Conservation (phyloP, 2,888 invertebrate genomes). For the Idaea straminata region DNA sequence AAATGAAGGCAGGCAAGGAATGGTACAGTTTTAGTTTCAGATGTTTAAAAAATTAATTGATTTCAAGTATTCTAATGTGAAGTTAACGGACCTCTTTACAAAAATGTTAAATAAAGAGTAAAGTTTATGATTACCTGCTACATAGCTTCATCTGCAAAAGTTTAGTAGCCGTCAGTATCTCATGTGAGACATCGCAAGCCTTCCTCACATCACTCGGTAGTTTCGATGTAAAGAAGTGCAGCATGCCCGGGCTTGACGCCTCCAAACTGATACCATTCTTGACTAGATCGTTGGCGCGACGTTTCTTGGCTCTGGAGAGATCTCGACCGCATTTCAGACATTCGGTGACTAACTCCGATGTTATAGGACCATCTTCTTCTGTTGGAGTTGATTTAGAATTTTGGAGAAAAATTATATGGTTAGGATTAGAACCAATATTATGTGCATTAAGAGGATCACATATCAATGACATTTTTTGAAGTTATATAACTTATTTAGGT, state of each 20-base stretch:
- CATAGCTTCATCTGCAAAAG: constrained; percentile 65
- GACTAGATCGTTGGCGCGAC: constrained; percentile 58
- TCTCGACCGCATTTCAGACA: constrained; percentile 62
- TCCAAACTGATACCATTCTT: constrained; percentile 56
- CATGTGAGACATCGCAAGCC: constrained; percentile 59
- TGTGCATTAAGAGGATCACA: too few species aligned
- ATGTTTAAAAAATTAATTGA: too few species aligned
- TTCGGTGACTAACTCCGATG: constrained; percentile 78
- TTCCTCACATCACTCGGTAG: constrained; percentile 54
- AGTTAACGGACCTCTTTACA: too few species aligned
- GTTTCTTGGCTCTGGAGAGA: constrained; percentile 51
- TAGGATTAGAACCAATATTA: too few species aligned
- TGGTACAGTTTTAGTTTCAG: too few species aligned
- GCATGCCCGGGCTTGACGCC: constrained; percentile 54
- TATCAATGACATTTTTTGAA: too few species aligned
- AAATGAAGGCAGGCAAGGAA: too few species aligned
- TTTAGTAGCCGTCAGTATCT: constrained; percentile 66
- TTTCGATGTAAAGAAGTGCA: constrained; percentile 62
- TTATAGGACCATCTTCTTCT: constrained; percentile 75
- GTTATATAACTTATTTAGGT: too few species aligned
- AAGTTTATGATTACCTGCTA: constrained; percentile 43
- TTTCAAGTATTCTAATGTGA: too few species aligned
- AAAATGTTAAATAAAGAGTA: too few species aligned
- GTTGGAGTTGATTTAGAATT: constrained; percentile 16
- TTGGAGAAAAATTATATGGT: background rate